Conservation (phyloP, 2,888 invertebrate species). For the Sphaeridia pumilis region DNA sequence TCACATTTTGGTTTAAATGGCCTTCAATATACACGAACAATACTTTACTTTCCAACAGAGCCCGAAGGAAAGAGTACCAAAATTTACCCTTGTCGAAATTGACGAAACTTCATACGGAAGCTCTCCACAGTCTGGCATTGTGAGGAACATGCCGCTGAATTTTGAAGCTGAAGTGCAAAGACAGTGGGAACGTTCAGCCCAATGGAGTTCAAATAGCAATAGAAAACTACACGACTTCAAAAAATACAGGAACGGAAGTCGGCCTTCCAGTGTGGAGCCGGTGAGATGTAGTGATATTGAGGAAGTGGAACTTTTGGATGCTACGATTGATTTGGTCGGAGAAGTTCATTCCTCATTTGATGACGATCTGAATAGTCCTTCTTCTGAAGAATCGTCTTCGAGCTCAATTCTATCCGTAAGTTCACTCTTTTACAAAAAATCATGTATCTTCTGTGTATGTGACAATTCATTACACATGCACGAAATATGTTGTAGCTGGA, state of each 20-base stretch:
- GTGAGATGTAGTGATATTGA: background rate
- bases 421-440: background rate
- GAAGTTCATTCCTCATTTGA: constrained; percentile 2
- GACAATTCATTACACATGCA: background rate
- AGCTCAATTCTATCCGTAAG: constrained; percentile 13
- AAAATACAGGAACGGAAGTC: constrained; percentile 9
- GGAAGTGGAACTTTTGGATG: background rate
- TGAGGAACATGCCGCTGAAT: constrained; percentile 23
- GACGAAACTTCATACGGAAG: constrained; percentile 4
- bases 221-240: constrained; percentile 18
- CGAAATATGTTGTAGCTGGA: background rate
- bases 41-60: background rate
- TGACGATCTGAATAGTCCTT: constrained; percentile 11
- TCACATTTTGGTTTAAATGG: background rate
- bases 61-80: background rate
- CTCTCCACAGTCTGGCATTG: constrained; percentile 24
- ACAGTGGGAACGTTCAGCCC: constrained; percentile 30
- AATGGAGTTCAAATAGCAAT: constrained; percentile 21
- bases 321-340: background rate
- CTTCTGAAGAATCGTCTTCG: constrained; percentile 10
- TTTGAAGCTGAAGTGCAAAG: constrained; percentile 33
- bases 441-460: too few relatives aligned
- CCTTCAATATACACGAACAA: background rate
- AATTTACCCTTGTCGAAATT: too few relatives aligned
- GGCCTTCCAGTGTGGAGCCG: constrained; percentile 2